Evolutionary conservation across 2,113 vertebrate genomes (phyloP), one percentile per base, ranked within the genome.

Genomic region (Brachypteracias leptosomus): DNA sequence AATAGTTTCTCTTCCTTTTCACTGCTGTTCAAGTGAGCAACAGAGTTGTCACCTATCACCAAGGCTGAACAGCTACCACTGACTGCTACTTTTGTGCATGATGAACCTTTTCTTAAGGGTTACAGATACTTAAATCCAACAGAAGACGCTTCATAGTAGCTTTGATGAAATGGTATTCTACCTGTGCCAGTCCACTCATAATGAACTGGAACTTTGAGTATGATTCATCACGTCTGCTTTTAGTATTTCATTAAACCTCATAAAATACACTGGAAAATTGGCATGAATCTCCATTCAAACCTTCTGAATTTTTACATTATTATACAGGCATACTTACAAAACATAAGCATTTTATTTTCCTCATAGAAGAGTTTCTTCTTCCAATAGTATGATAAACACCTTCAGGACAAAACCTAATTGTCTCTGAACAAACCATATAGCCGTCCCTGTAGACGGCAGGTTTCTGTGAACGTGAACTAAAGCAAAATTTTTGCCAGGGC

Each of bases 51-150:
- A 57, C 81, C 7, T 3, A 79, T 20, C 70, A 95, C 36, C 65
- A 75, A 91, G 66, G 89, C 80, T 73, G 58, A 93, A 89, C 38
- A 82, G 57, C 57, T 61, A 65, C 88, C 77, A 58, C 85, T 90
- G 38, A 75, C 87, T 79, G 62, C 77, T 78, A 24, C 59, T 95
- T 90, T 59, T 67, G 84, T 59, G 82, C 92, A 95, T 38, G 75
- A 92, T 70, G 73, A 94, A 93, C 91, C 82, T 85, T 65, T 85
- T 72, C 47, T 68, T 76, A 85, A 82, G 83, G 75, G 85, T 88
- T 96, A 93, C 82, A 96, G 80, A 85, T n/a, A 90, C 77, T 88
- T 90, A 87, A 81, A 59, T 86, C 55, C 36, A 91, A 57, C 75
- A 88, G 80, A 2, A 94, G 67, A 85, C 44, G 59, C 77, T 80